Percentiles rank a stretch among this genome's conserved stretches.
Conservation (phyloP, 2,113 vertebrate genomes). For the Haplochromis vanheusdeni region DNA sequence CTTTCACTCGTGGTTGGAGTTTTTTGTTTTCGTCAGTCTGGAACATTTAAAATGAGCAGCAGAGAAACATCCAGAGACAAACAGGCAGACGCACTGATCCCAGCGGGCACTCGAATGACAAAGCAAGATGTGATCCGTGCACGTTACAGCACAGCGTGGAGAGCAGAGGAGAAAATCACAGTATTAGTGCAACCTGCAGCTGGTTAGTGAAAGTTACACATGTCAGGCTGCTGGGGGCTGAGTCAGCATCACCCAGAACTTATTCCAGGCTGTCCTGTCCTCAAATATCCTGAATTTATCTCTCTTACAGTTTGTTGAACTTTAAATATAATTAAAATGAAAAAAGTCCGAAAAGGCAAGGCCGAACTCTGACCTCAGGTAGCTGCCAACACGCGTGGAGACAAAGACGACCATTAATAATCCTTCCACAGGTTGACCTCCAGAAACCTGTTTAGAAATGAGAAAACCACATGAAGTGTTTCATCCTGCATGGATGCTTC, state of each 20-base stretch:
- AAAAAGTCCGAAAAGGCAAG: neutral
- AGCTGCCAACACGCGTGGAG: fast-evolving
- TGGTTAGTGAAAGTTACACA: neutral
- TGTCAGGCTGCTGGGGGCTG: neutral
- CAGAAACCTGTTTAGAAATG: neutral
- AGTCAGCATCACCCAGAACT: neutral
- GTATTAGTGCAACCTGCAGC: neutral
- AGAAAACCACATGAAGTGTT: neutral
- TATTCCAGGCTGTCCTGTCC: fast-evolving
- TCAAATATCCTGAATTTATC: neutral
- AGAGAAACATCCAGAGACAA: neutral
- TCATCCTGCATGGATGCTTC: neutral
- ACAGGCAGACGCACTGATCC: neutral
- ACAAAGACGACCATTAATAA: neutral
- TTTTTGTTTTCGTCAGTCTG: neutral
- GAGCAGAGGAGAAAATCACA: fast-evolving
- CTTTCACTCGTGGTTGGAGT: neutral
- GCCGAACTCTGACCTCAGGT: neutral
- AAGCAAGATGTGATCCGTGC: neutral
- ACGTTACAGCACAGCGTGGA: neutral
- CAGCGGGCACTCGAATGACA: too few relatives aligned
- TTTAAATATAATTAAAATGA: neutral
- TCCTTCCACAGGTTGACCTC: neutral
- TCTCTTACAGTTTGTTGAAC: neutral
- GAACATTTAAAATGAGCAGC: neutral